Base-by-base conservation (phyloP, 2,888 invertebrate species). In the Gortyna flavago region DNA sequence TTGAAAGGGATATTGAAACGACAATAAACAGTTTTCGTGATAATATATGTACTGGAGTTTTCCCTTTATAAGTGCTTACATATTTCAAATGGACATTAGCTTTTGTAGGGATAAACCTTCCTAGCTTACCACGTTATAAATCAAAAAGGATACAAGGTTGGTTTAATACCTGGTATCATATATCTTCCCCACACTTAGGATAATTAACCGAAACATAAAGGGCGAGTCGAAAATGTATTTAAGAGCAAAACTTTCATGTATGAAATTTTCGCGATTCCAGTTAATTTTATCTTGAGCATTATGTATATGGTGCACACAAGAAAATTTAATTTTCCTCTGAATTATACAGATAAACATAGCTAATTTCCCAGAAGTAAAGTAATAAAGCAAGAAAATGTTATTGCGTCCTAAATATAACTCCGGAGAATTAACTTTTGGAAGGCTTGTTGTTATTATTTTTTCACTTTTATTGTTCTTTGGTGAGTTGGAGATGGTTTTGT, bases 151-250 rank as follows among this genome's bases (percentile, higher is more conserved):
- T 51, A 74, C 75, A 64, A 83, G 75, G 73, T 78, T 70, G 64
- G 48, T 67, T 68, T 75, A 65, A 67, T 78, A 75, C 64, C 67
- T 77, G 67, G 21, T 21, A 72, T 29, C 65, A 66, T 85, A 71
- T 71, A 87, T 75, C 70, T 81, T 79, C 29, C 21, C 64, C 32
- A 72, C 70, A 77, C 70, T 78, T 80, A 79, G 59, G 21, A 54
- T 82, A 84, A 79, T 87, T 85, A 87, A 81, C 81, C 62, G 25
- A 77, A 85, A 83, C 82, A 79, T 83, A 80, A 85, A 81, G 77
- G 74, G 67, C 66, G 69, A 51, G 72, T 77, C 72, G 72, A 83
- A 87, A 88, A 81, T 80, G 73, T 84, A 84, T 88, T 88, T 80
- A 81, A 70, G 85, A 78, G 81, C 48, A 75, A 87, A 87, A 88